These are phyloP conservation scores for Trichopoda pennipes DNA, from an alignment of 2,888 invertebrate species.

Conservation along the genomic window DNA sequence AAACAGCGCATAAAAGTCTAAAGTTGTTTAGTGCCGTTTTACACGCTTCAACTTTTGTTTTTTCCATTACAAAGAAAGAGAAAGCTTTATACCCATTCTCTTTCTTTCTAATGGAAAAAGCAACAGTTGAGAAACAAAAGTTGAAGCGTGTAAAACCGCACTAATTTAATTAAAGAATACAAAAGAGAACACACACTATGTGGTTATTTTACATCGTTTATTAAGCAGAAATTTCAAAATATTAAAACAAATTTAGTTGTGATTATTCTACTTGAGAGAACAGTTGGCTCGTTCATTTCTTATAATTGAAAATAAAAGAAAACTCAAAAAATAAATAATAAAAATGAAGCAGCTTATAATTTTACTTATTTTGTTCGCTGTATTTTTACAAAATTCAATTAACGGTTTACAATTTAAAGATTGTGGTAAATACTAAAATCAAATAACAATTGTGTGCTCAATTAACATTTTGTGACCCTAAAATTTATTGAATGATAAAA, in stretches of 20 bases:
- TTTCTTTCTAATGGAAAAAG: too few relatives aligned
- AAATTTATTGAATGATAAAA: too few relatives aligned
- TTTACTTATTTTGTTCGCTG: slow-evolving; percentile 70
- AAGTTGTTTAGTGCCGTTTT: too few relatives aligned
- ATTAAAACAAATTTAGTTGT: slow-evolving; percentile 69
- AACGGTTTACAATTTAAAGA: slow-evolving; percentile 77
- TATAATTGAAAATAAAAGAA: background rate
- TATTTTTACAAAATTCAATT: slow-evolving; percentile 67
- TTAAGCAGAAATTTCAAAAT: slow-evolving; percentile 37
- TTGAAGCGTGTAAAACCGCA: too few relatives aligned
- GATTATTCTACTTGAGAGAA: slow-evolving; percentile 67
- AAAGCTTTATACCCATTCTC: too few relatives aligned
- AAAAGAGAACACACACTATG: slow-evolving; percentile 41
- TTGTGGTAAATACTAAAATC: slow-evolving; percentile 74
- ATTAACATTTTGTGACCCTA: background rate
- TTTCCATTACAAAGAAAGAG: too few relatives aligned
- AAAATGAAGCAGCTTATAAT: slow-evolving; percentile 74
- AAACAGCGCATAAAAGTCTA: background rate
- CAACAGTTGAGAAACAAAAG: too few relatives aligned
- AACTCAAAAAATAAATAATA: slow-evolving; percentile 44
- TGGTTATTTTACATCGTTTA: background rate
- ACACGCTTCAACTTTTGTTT: too few relatives aligned
- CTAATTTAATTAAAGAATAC: slow-evolving; percentile 51
- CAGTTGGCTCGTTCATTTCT: slow-evolving; percentile 48
- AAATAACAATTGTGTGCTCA: background rate